Evolutionary conservation across 2,797 vertebrate species (phyloP), one percentile per base, ranked within the genome.

Genomic region (Sandelia bainsii): DNA sequence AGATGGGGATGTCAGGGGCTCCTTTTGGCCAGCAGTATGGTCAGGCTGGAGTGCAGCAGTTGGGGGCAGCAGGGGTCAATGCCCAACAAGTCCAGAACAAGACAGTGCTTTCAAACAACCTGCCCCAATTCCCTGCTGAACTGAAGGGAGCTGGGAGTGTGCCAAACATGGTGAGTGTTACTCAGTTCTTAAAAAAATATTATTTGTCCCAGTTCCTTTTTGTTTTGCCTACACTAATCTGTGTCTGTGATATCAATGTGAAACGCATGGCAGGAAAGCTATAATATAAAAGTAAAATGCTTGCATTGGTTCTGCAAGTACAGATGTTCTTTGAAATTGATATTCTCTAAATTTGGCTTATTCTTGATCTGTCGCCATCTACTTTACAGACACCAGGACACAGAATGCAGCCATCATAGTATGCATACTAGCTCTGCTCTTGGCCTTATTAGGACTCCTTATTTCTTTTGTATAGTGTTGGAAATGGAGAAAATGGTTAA

Each of bases 1-100:
- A 98, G 97, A 96, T 98, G 95, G 95, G 95, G 81, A 96, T 98
- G 90, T 83, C 96, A 68, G 96, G 96, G 82, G 92, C 94, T 87
- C 94, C 95, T 22, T 98, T 98, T 82, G 95, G 94, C 83, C 97
- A 97, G 84, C 95, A 95, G 81, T 98, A 98, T 80, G 94, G 95
- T 90, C 96, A 96, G 75, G 89, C 93, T 79, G 95, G 95, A 87
- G 95, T 95, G 81, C 97, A 98, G 91, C 96, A 96, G 90, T 95
- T 98, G 94, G 96, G 96, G 91, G 85, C 96, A 62, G 88, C 94
- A 32, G 96, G 95, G 79, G 95, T 97, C 87, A 97, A 94, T 32
- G 34, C 90, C 69, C 92, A 94, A 81, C 96, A 96, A 89, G 93
- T 97, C 82, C 92, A 96, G 80, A 96, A 85, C 93, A 98, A 98